These are phyloP conservation scores for Pelobates cultripes DNA, from an alignment of 2,797 vertebrate genomes.

Conservation along the genomic window DNA sequence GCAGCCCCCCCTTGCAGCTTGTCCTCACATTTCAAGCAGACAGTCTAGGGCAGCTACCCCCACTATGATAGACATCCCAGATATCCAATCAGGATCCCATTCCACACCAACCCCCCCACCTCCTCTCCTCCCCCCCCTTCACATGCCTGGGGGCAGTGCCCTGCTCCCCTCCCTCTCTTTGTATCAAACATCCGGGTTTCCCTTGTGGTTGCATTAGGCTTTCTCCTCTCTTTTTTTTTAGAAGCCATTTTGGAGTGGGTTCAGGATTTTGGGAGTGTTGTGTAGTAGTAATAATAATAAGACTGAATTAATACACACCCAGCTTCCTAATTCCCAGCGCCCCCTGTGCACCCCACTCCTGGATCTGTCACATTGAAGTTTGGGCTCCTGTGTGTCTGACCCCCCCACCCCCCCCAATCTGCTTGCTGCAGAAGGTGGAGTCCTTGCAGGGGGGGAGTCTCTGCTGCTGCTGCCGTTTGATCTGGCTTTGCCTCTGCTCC, in stretches of 20 bases:
- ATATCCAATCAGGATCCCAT: constrained; percentile 17
- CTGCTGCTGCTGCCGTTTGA: constrained; percentile 46
- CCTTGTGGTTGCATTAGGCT: constrained; percentile 75
- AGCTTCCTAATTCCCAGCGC: no score
- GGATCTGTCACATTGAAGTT: constrained; percentile 38
- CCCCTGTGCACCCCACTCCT: not conserved
- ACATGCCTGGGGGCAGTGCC: constrained; percentile 50
- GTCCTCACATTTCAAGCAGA: constrained; percentile 4
- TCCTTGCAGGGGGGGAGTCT: constrained; percentile 56
- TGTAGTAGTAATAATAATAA: constrained; percentile 62
- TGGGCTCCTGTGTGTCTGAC: constrained; percentile 50
- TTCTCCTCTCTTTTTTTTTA: constrained; percentile 67
- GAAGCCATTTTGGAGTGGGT: constrained; percentile 93
- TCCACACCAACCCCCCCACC: not conserved
- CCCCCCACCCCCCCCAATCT: constrained; percentile 17
- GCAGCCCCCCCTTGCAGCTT: not conserved
- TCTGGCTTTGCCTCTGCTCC: constrained; percentile 16
- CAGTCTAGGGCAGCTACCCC: not conserved
- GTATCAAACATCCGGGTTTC: constrained; percentile 94
- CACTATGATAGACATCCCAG: constrained; percentile 1
- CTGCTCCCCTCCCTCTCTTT: constrained; percentile 72
- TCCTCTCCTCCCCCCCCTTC: constrained; percentile 54
- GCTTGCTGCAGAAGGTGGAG: constrained; percentile 54
- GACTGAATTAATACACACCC: no score
- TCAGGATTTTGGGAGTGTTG: constrained; percentile 70